Evolutionary conservation across 2,797 vertebrate species (phyloP).

Genomic region (Coregonus suidteri): DNA sequence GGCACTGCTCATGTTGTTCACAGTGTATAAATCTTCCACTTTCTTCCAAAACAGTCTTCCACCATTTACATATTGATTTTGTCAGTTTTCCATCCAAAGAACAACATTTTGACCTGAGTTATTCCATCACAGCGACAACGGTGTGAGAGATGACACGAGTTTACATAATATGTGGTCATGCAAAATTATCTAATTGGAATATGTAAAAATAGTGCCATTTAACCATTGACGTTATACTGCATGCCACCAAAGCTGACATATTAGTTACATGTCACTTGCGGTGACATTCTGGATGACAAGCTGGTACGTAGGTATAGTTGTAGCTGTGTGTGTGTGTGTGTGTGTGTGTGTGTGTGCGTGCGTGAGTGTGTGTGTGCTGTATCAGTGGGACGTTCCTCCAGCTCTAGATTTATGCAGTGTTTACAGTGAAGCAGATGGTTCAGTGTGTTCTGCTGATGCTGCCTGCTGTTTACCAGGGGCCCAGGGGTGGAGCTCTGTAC

Average conservation of each 20-base stretch:
- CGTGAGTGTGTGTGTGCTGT: background rate
- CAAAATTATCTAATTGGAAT: too few species aligned
- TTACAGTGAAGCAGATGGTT: constrained; percentile 12
- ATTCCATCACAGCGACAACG: background rate
- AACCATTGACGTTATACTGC: too few species aligned
- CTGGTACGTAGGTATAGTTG: too few species aligned
- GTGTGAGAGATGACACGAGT: background rate
- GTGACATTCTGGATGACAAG: too few species aligned
- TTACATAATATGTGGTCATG: too few species aligned
- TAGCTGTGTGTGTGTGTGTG: too few species aligned
- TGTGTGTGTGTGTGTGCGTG: too few species aligned
- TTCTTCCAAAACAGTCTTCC: background rate
- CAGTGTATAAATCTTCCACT: background rate
- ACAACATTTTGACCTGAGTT: background rate
- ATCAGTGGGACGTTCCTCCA: background rate
- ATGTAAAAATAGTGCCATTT: too few species aligned
- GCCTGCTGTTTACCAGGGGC: background rate
- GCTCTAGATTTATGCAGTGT: constrained; percentile 6
- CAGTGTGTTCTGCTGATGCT: background rate
- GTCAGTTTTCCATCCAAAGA: background rate
- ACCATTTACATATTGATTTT: background rate
- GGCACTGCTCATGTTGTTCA: background rate
- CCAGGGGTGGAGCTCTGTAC: background rate
- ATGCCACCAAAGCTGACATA: too few species aligned
- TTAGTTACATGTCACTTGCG: too few species aligned